A percentile compares a stretch with the other conserved stretches of the same genome.
These are phyloP conservation scores for Polyergus mexicanus DNA, from an alignment of 1,140 invertebrate species.

Conservation along the genomic window DNA sequence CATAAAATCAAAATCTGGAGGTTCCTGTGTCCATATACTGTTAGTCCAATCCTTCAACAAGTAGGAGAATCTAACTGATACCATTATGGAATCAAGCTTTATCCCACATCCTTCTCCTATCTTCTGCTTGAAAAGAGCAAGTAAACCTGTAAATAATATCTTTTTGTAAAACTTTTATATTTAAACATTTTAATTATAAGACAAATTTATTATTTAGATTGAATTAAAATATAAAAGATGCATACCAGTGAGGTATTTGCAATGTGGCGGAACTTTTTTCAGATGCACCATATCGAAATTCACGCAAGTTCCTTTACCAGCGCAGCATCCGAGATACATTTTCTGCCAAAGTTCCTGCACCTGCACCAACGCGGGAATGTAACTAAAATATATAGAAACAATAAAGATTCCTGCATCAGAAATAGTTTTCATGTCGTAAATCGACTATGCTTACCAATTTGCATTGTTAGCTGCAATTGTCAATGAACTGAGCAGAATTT, in stretches of 20 bases:
- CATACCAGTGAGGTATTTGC: slow-evolving; percentile 91
- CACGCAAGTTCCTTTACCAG: slow-evolving; percentile 91
- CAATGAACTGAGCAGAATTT: slow-evolving; percentile 94
- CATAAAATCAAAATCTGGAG: slow-evolving; percentile 91
- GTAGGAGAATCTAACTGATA: slow-evolving; percentile 95
- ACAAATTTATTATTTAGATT: neutral
- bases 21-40: slow-evolving; percentile 90
- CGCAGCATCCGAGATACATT: slow-evolving; percentile 93
- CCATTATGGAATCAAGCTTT: slow-evolving; percentile 89
- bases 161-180: slow-evolving; percentile 20
- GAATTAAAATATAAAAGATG: slow-evolving; percentile 26
- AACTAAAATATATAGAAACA: slow-evolving; percentile 85
- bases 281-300: slow-evolving; percentile 96
- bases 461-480: slow-evolving; percentile 94
- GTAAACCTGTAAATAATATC: slow-evolving; percentile 87
- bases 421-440: neutral
- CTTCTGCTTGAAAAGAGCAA: slow-evolving; percentile 93
- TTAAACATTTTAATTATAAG: neutral
- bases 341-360: slow-evolving; percentile 93
- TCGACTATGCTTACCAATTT: slow-evolving; percentile 88
- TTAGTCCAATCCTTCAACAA: slow-evolving; percentile 91
- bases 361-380: slow-evolving; percentile 95
- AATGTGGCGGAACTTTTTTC: slow-evolving; percentile 92
- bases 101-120: slow-evolving; percentile 87
- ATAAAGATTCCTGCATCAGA: slow-evolving; percentile 6